phyloP scores from a whole-genome alignment of 2,797 vertebrate species.

The Malurus splendens region DNA sequence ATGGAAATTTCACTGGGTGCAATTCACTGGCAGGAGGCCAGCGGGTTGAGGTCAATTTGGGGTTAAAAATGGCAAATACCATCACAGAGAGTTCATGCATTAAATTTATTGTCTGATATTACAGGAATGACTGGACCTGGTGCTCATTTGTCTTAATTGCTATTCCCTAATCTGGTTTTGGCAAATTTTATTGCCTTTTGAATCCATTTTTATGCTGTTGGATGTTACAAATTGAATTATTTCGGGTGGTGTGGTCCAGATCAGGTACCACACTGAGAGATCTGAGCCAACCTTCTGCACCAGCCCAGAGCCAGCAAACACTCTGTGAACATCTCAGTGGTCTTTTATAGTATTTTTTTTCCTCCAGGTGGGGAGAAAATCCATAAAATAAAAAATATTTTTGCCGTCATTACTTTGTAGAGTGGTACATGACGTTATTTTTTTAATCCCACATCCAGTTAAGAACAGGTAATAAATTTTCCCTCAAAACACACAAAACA shows the following conservation, averaged over 20 bases:
- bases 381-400: neutral
- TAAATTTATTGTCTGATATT: neutral
- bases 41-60: neutral
- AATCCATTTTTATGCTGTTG: neutral
- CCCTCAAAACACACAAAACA: neutral
- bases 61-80: neutral
- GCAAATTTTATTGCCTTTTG: neutral
- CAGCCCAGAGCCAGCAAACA: neutral
- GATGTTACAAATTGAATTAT: neutral
- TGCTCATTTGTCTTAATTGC: neutral
- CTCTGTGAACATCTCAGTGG: neutral
- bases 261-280: neutral
- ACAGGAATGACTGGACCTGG: rapidly evolving
- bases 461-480: neutral
- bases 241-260: neutral
- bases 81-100: neutral
- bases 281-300: neutral
- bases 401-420: neutral
- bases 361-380: neutral
- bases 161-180: neutral
- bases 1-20: neutral
- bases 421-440: neutral
- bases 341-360: neutral
- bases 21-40: neutral
- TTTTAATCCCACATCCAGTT: rapidly evolving